A percentile compares a stretch with the other conserved stretches of the same genome.
phyloP scores from a whole-genome alignment of 2,113 vertebrate genomes.

The Argyrosomus japonicus region DNA sequence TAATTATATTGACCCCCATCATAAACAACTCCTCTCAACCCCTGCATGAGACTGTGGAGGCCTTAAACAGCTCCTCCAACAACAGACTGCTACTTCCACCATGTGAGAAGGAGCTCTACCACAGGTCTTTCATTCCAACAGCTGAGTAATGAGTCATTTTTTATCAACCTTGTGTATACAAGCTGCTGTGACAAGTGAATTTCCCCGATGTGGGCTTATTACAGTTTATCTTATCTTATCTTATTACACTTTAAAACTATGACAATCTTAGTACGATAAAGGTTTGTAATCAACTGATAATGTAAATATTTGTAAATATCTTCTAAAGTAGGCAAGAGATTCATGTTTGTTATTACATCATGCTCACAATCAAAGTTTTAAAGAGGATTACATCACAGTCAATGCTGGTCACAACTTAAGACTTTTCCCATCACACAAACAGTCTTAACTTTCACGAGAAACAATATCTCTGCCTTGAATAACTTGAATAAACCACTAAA shows the following conservation, averaged over 20 bases:
- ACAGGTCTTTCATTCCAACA: too few relatives aligned
- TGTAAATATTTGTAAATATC: neutral
- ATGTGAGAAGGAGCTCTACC: too few relatives aligned
- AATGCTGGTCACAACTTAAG: conserved; percentile 38
- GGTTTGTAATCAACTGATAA: neutral
- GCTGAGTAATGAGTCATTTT: too few relatives aligned
- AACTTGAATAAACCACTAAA: neutral
- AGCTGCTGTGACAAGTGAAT: too few relatives aligned
- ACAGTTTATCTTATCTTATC: too few relatives aligned
- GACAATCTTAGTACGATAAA: neutral
- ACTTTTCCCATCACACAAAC: conserved; percentile 37
- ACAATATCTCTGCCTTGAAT: neutral
- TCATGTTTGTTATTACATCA: conserved; percentile 8
- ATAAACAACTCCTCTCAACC: too few relatives aligned
- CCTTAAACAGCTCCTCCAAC: too few relatives aligned
- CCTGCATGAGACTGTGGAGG: too few relatives aligned
- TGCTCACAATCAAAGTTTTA: conserved; percentile 4
- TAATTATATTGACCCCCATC: neutral
- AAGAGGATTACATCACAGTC: conserved; percentile 53
- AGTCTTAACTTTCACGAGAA: neutral
- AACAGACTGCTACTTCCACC: too few relatives aligned
- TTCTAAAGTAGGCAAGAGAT: neutral
- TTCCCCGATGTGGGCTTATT: too few relatives aligned
- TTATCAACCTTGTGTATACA: too few relatives aligned
- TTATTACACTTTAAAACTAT: too few relatives aligned